These are phyloP conservation scores for Porites australiensis DNA, from an alignment of 64 coral and sea anemone species.

Conservation along the genomic window DNA sequence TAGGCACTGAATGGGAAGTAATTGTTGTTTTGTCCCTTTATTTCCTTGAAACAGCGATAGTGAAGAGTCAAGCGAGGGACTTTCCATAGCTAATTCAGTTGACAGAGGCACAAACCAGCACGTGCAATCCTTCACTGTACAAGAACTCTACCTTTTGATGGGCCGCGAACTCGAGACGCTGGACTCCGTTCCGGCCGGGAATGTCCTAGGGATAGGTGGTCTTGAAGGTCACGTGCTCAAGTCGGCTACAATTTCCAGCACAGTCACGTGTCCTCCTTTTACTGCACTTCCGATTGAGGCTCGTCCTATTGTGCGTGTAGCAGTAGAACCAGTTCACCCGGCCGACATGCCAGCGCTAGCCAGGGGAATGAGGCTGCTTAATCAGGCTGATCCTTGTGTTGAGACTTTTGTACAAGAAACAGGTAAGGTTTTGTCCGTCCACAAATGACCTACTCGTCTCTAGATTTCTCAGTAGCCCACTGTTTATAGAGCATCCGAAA, in stretches of 20 bases:
- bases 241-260: constrained; percentile 96
- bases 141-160: constrained; percentile 96
- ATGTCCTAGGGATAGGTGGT: constrained; percentile 93
- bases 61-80: constrained; percentile 54
- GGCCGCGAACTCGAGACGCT: constrained; percentile 91
- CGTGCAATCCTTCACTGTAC: constrained; percentile 73
- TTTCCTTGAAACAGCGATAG: neutral
- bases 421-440: constrained; percentile 52
- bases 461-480: no score
- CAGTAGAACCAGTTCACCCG: constrained; percentile 89
- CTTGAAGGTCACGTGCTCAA: constrained; percentile 92
- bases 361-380: constrained; percentile 92
- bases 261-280: constrained; percentile 86
- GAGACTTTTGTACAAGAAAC: constrained; percentile 94
- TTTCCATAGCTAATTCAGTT: constrained; percentile 67
- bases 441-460: no score
- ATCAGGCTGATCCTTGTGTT: constrained; percentile 98
- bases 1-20: no score
- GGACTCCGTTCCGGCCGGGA: constrained; percentile 88
- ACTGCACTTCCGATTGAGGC: constrained; percentile 89
- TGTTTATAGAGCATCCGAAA: no score
- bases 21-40: neutral
- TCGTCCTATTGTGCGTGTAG: constrained; percentile 92
- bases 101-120: constrained; percentile 85
- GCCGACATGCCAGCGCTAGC: constrained; percentile 88